A percentile compares a stretch with the other conserved stretches of the same genome.
Conservation (phyloP, 2,113 vertebrate species). For the Notarius quadriscutis region DNA sequence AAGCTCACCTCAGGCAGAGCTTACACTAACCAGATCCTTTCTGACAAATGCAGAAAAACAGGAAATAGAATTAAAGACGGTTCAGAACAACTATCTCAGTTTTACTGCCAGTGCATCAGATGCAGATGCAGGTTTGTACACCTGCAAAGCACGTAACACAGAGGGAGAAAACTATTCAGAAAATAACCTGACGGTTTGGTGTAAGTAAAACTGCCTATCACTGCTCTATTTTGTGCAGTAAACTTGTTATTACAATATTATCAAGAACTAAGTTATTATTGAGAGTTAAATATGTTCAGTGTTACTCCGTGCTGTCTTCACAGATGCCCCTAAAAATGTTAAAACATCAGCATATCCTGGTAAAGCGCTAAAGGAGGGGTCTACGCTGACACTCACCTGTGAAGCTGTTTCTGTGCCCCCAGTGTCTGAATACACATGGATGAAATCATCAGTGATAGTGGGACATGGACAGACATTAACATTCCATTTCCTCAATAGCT, state of each 20-base stretch:
- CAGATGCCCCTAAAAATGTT: slow-evolving; percentile 64
- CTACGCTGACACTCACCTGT: slow-evolving; percentile 54
- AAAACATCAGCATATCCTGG: fast-evolving
- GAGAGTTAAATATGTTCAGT: neutral
- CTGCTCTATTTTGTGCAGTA: neutral
- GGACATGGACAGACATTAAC: neutral
- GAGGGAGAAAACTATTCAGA: neutral
- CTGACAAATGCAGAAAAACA: neutral
- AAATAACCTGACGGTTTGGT: slow-evolving; percentile 50
- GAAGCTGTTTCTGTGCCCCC: slow-evolving; percentile 39
- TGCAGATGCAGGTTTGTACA: slow-evolving; percentile 48
- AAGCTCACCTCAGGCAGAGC: slow-evolving; percentile 33
- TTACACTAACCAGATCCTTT: slow-evolving; percentile 38
- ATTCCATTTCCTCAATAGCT: slow-evolving; percentile 22
- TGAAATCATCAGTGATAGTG: neutral
- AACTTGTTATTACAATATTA: neutral
- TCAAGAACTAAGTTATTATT: neutral
- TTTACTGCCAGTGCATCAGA: slow-evolving; percentile 1
- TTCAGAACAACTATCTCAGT: slow-evolving; percentile 9
- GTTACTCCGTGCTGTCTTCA: neutral
- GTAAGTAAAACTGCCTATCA: slow-evolving; percentile 25
- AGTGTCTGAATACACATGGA: slow-evolving; percentile 50
- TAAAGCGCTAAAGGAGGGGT: slow-evolving; percentile 46
- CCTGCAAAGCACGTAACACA: slow-evolving; percentile 49
- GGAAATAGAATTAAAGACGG: fast-evolving